These are phyloP conservation scores for Coelogynopora nodosa DNA, from an alignment of 2,888 invertebrate species.

Conservation along the genomic window DNA sequence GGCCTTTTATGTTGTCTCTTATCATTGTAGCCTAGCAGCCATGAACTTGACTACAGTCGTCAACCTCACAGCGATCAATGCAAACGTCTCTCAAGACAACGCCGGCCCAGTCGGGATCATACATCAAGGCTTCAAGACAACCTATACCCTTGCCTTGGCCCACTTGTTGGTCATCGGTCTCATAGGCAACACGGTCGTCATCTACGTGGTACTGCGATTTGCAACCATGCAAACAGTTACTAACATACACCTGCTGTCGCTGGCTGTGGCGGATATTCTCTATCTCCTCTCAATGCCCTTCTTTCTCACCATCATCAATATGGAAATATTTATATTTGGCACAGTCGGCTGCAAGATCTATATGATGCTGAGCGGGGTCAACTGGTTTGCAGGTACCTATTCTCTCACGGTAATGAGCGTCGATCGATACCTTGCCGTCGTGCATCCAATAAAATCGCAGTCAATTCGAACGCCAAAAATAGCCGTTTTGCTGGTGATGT, in stretches of 20 bases:
- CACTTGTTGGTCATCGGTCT: no score
- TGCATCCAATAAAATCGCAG: slow-evolving; percentile 19
- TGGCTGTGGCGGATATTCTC: slow-evolving; percentile 42
- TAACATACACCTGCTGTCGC: slow-evolving; percentile 45
- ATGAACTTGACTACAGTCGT: no score
- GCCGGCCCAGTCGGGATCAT: no score
- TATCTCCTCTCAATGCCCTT: slow-evolving; percentile 38
- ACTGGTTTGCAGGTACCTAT: slow-evolving; percentile 38
- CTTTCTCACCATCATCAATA: background rate
- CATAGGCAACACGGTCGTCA: slow-evolving; percentile 36
- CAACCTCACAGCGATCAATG: no score
- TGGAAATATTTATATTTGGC: background rate
- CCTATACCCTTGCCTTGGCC: no score
- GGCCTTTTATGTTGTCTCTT: no score
- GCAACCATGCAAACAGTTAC: slow-evolving; percentile 44
- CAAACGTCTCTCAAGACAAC: no score
- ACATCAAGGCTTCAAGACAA: no score
- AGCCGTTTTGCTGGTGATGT: background rate
- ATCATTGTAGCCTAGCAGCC: no score
- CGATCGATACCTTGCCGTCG: slow-evolving; percentile 33
- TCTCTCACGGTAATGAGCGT: slow-evolving; percentile 27
- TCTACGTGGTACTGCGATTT: slow-evolving; percentile 35
- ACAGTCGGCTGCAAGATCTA: background rate
- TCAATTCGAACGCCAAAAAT: background rate
- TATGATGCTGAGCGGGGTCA: slow-evolving; percentile 23